Conservation (phyloP, 1,140 invertebrate species). For the Apis cerana region DNA sequence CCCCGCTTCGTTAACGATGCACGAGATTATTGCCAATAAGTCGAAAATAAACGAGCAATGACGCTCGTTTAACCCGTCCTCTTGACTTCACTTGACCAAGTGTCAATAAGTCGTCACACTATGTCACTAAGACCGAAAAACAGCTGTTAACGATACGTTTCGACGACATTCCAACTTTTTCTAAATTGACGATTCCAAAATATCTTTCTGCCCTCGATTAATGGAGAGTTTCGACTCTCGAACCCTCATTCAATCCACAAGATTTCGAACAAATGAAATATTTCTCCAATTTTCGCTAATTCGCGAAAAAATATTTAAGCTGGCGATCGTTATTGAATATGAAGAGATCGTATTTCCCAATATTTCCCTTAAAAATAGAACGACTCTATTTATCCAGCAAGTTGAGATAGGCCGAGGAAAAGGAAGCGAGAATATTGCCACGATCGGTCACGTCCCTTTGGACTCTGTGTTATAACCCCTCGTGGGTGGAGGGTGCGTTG, state of each 20-base stretch:
- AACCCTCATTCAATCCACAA: too few species aligned
- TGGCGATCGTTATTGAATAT: background rate
- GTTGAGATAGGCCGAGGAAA: too few species aligned
- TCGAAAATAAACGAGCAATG: slow-evolving; percentile 53
- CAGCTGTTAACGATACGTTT: slow-evolving; percentile 26
- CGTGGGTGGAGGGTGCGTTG: background rate
- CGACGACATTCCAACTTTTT: background rate
- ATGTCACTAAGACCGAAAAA: slow-evolving; percentile 52
- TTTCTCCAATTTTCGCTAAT: background rate
- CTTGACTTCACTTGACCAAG: slow-evolving; percentile 78
- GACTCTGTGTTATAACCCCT: background rate
- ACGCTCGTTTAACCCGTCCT: slow-evolving; percentile 70
- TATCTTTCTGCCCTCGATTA: background rate
- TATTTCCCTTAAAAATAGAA: background rate
- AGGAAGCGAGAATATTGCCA: background rate
- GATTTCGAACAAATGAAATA: too few species aligned
- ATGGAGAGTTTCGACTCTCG: background rate
- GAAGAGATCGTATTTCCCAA: background rate
- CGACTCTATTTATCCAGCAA: too few species aligned
- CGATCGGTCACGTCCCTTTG: background rate
- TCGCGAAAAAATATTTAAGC: background rate
- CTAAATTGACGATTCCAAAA: background rate
- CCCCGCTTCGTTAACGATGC: background rate
- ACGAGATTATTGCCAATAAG: slow-evolving; percentile 40
- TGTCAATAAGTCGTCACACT: slow-evolving; percentile 72